phyloP scores from a whole-genome alignment of 2,888 invertebrate species.

The Apeira syringaria region DNA sequence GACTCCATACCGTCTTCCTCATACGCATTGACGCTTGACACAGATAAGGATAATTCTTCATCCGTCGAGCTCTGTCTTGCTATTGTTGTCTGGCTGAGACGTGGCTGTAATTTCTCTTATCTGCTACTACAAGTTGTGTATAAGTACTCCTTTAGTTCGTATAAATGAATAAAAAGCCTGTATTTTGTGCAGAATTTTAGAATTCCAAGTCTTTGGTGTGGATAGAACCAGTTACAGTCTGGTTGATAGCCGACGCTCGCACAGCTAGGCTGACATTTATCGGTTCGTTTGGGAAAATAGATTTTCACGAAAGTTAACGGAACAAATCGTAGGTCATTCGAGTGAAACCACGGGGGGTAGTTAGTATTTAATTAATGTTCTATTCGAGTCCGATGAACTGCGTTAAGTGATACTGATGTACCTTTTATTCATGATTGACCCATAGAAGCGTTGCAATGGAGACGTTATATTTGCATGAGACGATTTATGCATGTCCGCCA shows the following conservation, averaged over 20 bases:
- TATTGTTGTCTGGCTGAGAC: conserved; percentile 22
- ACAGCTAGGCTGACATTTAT: too few species aligned
- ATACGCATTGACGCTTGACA: conserved; percentile 23
- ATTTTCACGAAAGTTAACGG: neutral
- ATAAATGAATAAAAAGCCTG: too few species aligned
- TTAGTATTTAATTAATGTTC: too few species aligned
- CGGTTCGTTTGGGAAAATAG: neutral
- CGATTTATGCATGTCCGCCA: conserved; percentile 13
- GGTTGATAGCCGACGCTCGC: too few species aligned
- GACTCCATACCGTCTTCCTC: conserved; percentile 14
- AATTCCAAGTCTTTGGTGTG: too few species aligned
- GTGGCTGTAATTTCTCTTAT: conserved; percentile 21
- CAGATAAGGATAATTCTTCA: conserved; percentile 24
- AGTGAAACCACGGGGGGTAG: too few species aligned
- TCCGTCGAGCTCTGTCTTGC: conserved; percentile 16
- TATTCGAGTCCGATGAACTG: too few species aligned
- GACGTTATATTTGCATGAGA: conserved; percentile 12
- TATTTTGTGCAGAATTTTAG: too few species aligned
- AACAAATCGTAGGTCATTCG: too few species aligned
- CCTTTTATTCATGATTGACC: conserved; percentile 6
- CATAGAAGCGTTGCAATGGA: conserved; percentile 8
- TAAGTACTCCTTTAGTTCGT: conserved; percentile 11
- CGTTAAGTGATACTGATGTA: neutral
- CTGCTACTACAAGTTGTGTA: conserved; percentile 7
- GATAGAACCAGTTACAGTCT: too few species aligned